Conservation (phyloP, 2,888 invertebrate genomes). For the Hartigia nigra region DNA sequence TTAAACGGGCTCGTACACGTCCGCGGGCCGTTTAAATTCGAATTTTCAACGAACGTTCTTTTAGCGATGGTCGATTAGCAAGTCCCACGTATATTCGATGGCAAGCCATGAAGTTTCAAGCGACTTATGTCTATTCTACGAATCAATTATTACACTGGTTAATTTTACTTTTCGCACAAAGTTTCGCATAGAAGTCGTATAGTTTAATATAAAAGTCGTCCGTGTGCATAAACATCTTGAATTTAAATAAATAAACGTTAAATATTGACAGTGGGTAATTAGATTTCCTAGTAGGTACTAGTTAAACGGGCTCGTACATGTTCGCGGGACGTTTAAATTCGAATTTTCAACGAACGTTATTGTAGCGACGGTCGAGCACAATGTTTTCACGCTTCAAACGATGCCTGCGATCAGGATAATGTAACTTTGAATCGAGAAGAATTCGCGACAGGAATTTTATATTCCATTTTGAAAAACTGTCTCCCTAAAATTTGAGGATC, state of each 20-base stretch:
- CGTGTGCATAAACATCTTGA: slow-evolving; percentile 7
- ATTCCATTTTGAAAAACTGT: not conserved
- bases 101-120: not conserved
- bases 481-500: not conserved
- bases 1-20: not conserved
- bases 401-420: not conserved
- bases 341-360: not conserved
- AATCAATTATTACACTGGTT: not conserved
- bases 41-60: not conserved
- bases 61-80: not conserved
- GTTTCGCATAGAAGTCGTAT: no score
- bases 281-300: slow-evolving; percentile 1
- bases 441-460: not conserved
- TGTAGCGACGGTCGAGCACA: not conserved
- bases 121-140: not conserved
- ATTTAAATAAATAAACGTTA: slow-evolving; percentile 48
- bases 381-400: no score
- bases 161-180: not conserved
- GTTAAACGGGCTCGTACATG: not conserved
- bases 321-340: not conserved
- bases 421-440: not conserved
- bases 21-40: not conserved
- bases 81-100: not conserved
- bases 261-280: slow-evolving; percentile 43
- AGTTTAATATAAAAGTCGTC: not conserved